A percentile compares a stretch with the other conserved stretches of the same genome.
These are phyloP conservation scores for Leptopilina syphax DNA, from an alignment of 2,888 invertebrate species.

Conservation along the genomic window DNA sequence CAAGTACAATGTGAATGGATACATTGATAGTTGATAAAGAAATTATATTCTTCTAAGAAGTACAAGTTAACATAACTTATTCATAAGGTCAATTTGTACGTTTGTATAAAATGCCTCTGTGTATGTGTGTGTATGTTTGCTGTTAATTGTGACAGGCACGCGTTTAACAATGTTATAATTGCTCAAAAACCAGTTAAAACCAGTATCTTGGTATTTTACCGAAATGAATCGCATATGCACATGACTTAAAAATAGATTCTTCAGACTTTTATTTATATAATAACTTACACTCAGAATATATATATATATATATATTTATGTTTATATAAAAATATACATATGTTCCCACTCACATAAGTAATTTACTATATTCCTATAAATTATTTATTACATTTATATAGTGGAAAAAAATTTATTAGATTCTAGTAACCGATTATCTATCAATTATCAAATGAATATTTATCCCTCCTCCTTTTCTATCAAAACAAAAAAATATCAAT, in stretches of 20 bases:
- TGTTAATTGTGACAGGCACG: background rate
- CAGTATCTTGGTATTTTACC: constrained; percentile 1
- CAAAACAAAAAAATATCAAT: too few species aligned
- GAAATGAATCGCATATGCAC: constrained; percentile 10
- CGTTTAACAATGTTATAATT: constrained; percentile 23
- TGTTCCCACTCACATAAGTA: too few species aligned
- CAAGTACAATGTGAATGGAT: constrained; percentile 6
- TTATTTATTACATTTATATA: too few species aligned
- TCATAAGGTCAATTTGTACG: background rate
- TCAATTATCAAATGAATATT: too few species aligned
- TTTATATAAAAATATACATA: too few species aligned
- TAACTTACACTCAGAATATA: background rate
- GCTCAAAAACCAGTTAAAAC: constrained; percentile 23
- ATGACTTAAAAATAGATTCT: constrained; percentile 2
- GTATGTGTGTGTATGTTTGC: background rate
- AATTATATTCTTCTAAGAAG: constrained; percentile 5
- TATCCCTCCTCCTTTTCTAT: too few species aligned
- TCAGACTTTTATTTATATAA: background rate
- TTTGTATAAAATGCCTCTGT: background rate
- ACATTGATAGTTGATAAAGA: constrained; percentile 10
- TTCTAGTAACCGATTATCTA: too few species aligned
- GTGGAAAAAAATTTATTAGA: too few species aligned
- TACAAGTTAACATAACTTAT: constrained; percentile 6
- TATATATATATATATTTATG: too few species aligned
- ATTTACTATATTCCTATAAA: too few species aligned